A percentile compares a stretch with the other conserved stretches of the same genome.
Evolutionary conservation across 2,113 vertebrate species (phyloP).

Genomic region (Tyto alba): DNA sequence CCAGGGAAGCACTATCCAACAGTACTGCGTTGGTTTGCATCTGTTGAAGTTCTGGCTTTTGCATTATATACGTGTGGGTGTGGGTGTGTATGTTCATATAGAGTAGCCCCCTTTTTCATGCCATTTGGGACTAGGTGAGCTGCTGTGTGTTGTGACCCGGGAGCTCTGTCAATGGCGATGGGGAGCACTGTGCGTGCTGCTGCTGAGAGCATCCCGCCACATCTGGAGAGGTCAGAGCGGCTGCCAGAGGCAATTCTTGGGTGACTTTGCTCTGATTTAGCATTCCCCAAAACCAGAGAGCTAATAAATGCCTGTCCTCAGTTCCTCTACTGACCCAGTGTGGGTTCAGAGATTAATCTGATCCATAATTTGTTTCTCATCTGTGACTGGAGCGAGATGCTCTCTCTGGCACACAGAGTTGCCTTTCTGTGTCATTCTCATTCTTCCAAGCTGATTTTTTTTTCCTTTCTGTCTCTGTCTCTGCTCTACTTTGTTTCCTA

Average conservation of each 20-base stretch:
- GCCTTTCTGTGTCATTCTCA: background rate
- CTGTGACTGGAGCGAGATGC: background rate
- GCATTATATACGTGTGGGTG: rapidly evolving
- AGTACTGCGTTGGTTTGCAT: rapidly evolving
- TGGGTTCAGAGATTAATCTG: background rate
- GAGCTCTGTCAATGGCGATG: background rate
- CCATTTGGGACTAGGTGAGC: rapidly evolving
- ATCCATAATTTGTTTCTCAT: background rate
- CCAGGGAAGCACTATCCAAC: background rate
- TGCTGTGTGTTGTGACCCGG: background rate
- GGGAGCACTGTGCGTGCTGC: background rate
- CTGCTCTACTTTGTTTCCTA: background rate
- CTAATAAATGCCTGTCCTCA: background rate
- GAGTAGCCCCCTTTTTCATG: background rate
- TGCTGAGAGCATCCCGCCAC: background rate
- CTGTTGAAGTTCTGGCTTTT: background rate
- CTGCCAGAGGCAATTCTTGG: background rate
- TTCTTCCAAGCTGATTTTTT: background rate
- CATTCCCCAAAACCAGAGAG: background rate
- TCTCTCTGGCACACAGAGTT: background rate
- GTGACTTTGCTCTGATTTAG: background rate
- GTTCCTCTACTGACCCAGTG: background rate
- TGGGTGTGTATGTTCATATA: rapidly evolving
- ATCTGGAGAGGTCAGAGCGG: background rate
- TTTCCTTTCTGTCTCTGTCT: background rate